These are phyloP conservation scores for Loripinus fragilis DNA, from an alignment of 2,888 invertebrate genomes.

Conservation along the genomic window DNA sequence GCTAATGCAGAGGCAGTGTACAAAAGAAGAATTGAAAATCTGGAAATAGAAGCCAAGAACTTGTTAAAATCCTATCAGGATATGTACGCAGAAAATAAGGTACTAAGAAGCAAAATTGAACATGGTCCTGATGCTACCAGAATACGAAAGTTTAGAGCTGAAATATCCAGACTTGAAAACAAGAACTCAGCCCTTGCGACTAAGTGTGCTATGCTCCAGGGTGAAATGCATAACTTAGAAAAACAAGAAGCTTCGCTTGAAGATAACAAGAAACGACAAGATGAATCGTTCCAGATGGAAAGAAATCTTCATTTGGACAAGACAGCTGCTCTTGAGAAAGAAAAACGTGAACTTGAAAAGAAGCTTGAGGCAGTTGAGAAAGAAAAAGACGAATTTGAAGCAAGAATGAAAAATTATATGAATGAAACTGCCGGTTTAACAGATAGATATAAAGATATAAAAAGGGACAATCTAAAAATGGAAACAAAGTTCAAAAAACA, in stretches of 20 bases:
- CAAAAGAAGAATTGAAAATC: constrained; percentile 39
- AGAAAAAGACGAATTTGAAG: constrained; percentile 44
- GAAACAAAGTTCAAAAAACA: constrained; percentile 56
- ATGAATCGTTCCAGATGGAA: constrained; percentile 51
- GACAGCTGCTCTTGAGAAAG: constrained; percentile 37
- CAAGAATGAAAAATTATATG: constrained; percentile 45
- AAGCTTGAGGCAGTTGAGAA: constrained; percentile 39
- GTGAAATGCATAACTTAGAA: constrained; percentile 32
- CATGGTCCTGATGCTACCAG: constrained; percentile 49
- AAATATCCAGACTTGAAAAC: constrained; percentile 50
- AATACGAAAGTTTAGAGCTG: constrained; percentile 46
- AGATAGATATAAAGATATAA: constrained; percentile 54
- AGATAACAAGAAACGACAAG: constrained; percentile 48
- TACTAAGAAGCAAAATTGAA: constrained; percentile 47
- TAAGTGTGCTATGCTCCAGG: constrained; percentile 36
- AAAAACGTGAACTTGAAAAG: constrained; percentile 40
- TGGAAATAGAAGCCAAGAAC: constrained; percentile 49
- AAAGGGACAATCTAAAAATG: constrained; percentile 54
- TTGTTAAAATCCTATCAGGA: constrained; percentile 52
- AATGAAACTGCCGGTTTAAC: constrained; percentile 45
- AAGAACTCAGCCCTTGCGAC: constrained; percentile 33
- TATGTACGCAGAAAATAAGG: constrained; percentile 55
- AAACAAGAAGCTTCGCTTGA: constrained; percentile 35
- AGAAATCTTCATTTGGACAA: constrained; percentile 46
- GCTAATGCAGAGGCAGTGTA: constrained; percentile 48